Evolutionary conservation across 1,140 invertebrate species (phyloP).

Genomic region (Ostrea denselamellosa): DNA sequence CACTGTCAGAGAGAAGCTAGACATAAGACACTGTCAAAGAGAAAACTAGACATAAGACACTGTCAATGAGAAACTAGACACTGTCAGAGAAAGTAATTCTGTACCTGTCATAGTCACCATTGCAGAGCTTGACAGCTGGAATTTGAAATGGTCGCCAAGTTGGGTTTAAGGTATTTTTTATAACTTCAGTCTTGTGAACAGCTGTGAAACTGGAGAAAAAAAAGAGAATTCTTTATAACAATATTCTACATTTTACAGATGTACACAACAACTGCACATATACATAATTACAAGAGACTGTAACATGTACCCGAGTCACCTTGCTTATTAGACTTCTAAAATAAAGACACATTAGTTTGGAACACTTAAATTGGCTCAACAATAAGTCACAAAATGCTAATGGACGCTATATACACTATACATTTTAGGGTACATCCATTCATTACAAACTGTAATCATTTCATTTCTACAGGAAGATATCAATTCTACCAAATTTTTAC

Average conservation of each 20-base stretch:
- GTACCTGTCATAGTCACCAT: constrained; percentile 82
- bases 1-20: too few relatives aligned
- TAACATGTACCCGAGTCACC: neutral
- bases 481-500: neutral
- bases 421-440: neutral
- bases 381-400: too few relatives aligned
- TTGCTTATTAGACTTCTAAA: neutral
- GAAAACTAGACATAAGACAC: too few relatives aligned
- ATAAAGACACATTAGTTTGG: too few relatives aligned
- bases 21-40: too few relatives aligned
- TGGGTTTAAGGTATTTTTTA: constrained; percentile 82
- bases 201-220: constrained; percentile 76
- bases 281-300: too few relatives aligned
- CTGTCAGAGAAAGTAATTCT: neutral
- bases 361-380: too few relatives aligned
- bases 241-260: too few relatives aligned
- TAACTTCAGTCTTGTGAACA: constrained; percentile 81
- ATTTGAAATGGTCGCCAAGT: constrained; percentile 82
- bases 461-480: neutral
- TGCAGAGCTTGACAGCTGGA: constrained; percentile 81
- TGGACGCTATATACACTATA: too few relatives aligned
- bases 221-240: neutral
- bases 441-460: neutral
- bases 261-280: too few relatives aligned
- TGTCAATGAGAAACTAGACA: too few relatives aligned